Percentiles rank a stretch among this genome's conserved stretches.
Conservation (phyloP, 2,797 vertebrate species). For the Neosalanx taihuensis region DNA sequence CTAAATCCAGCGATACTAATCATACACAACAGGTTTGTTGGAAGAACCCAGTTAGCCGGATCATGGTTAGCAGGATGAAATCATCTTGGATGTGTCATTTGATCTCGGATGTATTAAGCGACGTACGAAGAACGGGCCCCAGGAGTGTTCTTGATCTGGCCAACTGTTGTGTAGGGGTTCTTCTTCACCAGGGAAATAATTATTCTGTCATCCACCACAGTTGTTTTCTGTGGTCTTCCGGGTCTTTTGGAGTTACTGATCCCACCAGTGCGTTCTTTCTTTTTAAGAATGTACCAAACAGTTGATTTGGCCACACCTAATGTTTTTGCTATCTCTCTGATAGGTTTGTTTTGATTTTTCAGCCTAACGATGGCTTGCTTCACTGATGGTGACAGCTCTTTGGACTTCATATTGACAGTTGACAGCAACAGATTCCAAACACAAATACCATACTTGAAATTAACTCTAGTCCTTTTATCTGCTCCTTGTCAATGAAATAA, state of each 20-base stretch:
- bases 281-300: background rate
- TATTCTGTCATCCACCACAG: slow-evolving; percentile 35
- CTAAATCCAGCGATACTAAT: too few relatives aligned
- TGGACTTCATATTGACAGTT: slow-evolving; percentile 32
- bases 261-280: slow-evolving; percentile 4
- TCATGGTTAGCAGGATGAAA: too few relatives aligned
- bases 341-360: slow-evolving; percentile 35
- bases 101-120: too few relatives aligned
- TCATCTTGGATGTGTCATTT: too few relatives aligned
- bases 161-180: slow-evolving; percentile 41
- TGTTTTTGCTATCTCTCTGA: slow-evolving; percentile 11
- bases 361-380: slow-evolving; percentile 40
- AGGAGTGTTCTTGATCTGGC: slow-evolving; percentile 44
- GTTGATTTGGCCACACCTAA: slow-evolving; percentile 32
- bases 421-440: slow-evolving; percentile 15
- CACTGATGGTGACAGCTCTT: slow-evolving; percentile 32
- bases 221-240: slow-evolving; percentile 38
- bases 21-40: too few relatives aligned
- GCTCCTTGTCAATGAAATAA: too few relatives aligned
- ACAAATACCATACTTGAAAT: too few relatives aligned
- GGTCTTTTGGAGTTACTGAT: too few relatives aligned
- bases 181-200: slow-evolving; percentile 20
- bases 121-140: too few relatives aligned
- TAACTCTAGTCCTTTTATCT: too few relatives aligned
- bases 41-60: too few relatives aligned